Evolutionary conservation across 2,888 invertebrate genomes (phyloP).

Genomic region (Melanostoma mellinum): DNA sequence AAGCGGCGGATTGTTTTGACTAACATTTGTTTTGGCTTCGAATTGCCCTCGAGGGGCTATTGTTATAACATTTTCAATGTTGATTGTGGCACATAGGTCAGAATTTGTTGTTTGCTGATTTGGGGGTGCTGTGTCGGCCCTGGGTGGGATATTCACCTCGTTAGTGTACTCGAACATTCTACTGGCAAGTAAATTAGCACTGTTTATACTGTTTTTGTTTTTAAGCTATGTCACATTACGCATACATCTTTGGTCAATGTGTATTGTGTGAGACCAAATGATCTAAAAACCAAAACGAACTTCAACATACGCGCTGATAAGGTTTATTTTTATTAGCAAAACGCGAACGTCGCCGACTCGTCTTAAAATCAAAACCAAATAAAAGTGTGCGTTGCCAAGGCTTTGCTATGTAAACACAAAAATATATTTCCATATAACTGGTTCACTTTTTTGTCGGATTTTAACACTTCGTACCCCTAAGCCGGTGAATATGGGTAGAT

Average conservation of each 20-base stretch:
- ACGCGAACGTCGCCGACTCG: background rate
- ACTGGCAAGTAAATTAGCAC: background rate
- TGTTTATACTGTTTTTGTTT: background rate
- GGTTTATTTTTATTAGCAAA: background rate
- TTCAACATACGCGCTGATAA: conserved; percentile 24
- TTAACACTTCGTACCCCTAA: background rate
- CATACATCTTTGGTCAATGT: background rate
- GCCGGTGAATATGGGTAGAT: conserved; percentile 7
- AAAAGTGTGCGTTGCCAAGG: background rate
- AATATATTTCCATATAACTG: background rate
- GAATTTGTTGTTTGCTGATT: conserved; percentile 33
- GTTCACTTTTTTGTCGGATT: conserved; percentile 8
- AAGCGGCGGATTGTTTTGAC: background rate
- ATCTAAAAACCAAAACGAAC: background rate
- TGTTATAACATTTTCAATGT: conserved; percentile 69
- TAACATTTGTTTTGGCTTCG: conserved; percentile 31
- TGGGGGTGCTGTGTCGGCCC: conserved; percentile 22
- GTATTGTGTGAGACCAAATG: background rate
- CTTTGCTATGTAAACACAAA: conserved; percentile 21
- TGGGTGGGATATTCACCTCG: conserved; percentile 72
- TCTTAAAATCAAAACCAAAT: conserved; percentile 8
- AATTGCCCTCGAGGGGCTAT: conserved; percentile 48
- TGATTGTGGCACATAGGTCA: conserved; percentile 47
- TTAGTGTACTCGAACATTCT: conserved; percentile 63
- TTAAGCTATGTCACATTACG: conserved; percentile 14